phyloP scores from a whole-genome alignment of 1,140 invertebrate genomes.

The Drosophila neocordata region DNA sequence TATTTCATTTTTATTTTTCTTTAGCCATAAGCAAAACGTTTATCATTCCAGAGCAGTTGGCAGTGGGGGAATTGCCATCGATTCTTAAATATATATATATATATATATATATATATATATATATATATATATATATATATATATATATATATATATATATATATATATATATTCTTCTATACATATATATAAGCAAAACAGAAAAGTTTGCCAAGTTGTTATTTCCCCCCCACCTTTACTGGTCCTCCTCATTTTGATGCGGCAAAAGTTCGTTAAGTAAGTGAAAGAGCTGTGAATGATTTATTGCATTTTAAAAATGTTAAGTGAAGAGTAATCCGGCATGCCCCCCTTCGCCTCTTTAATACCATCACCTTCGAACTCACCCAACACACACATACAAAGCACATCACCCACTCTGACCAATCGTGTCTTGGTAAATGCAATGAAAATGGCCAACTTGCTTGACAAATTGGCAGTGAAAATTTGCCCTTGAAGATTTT shows the following conservation, averaged over 20 bases:
- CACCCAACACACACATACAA: neutral
- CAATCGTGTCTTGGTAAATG: constrained; percentile 6
- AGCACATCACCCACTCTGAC: neutral
- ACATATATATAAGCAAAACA: constrained; percentile 59
- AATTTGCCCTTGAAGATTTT: constrained; percentile 31
- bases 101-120: constrained; percentile 23
- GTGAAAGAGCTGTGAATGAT: constrained; percentile 80
- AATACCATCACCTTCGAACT: neutral
- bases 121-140: constrained; percentile 12
- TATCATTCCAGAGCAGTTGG: constrained; percentile 35
- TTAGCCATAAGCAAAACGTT: constrained; percentile 34
- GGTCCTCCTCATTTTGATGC: constrained; percentile 28
- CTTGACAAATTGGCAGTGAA: constrained; percentile 63
- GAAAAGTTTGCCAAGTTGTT: constrained; percentile 37
- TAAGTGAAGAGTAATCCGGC: constrained; percentile 43
- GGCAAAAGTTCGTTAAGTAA: constrained; percentile 79
- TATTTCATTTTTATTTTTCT: constrained; percentile 13
- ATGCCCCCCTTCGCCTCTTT: neutral
- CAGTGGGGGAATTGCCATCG: neutral
- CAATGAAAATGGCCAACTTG: constrained; percentile 39
- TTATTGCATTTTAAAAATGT: constrained; percentile 81
- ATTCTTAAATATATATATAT: neutral
- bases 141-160: constrained; percentile 14
- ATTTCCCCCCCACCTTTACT: neutral
- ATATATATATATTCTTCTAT: neutral